Base-by-base conservation (phyloP, 2,113 vertebrate genomes). In the Gymnorhina tibicen region DNA sequence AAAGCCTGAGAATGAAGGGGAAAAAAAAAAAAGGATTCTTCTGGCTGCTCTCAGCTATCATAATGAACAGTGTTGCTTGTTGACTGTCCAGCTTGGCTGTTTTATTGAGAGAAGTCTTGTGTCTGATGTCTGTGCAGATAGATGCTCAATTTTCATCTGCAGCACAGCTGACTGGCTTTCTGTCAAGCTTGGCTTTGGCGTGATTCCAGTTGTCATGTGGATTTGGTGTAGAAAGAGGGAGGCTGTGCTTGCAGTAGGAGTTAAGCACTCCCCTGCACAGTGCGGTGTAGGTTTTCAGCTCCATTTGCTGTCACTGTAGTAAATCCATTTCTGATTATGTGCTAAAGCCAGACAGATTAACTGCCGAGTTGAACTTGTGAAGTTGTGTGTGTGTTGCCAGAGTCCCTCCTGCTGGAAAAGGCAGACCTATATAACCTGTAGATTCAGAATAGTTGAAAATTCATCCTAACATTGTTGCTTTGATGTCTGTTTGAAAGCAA, bases 401-500 rank as follows among this genome's bases (percentile, higher is more conserved):
- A 56, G 41, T 69, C 80, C 6, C 26, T 96, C 6, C 41, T 58
- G 37, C 17, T 75, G 64, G 41, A 93, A 89, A 64, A 73, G 59
- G 28, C 49, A 56, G 70, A 73, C 89, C 39, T 75, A 3, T 72
- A 16, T 66, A 91, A 74, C 32, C 46, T 63, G 42, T 77, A 59
- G 33, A 35, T 70, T 80, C 52, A 49, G 55, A 74, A 60, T 30
- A 91, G 78, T 70, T 73, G 88, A 95, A 97, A 98, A 93, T 82
- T 67, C 30, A 87, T 94, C 42, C 59, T 74, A 77, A 37, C 4
- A 2, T 95, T 85, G 62, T 75, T 70, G 58, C 66, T 95, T 74
- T 87, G 63, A 72, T 92, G 79, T 66, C 42, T 67, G 16, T 37
- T 85, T 80, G 27, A 76, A 83, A 35, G 28, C 5, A 13, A 10